These are phyloP conservation scores for Zosterops hypoxanthus DNA, from an alignment of 2,113 vertebrate species.

Conservation along the genomic window DNA sequence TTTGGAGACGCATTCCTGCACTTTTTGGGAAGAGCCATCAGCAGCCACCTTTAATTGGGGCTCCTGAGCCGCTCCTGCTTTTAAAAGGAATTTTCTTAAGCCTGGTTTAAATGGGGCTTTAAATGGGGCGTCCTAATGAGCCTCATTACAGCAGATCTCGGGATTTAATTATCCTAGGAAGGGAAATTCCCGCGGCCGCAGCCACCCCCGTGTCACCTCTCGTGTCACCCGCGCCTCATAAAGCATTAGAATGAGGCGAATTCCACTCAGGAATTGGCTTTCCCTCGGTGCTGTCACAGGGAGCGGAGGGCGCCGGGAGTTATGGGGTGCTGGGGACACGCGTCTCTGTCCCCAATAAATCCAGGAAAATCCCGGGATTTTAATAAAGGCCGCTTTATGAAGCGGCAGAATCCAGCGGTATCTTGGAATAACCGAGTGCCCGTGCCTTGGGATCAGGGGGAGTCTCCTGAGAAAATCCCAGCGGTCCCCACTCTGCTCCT, in stretches of 20 bases:
- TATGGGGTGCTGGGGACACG: neutral
- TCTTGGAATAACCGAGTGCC: neutral
- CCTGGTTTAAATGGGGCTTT: conserved; percentile 35
- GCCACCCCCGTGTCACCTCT: neutral
- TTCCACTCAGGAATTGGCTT: neutral
- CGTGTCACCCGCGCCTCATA: conserved; percentile 22
- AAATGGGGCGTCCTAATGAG: conserved; percentile 44
- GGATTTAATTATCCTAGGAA: conserved; percentile 1
- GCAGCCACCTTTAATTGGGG: neutral
- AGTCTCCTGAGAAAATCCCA: neutral
- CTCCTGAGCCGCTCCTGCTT: neutral
- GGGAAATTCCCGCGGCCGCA: neutral
- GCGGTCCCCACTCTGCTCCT: neutral
- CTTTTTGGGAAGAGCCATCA: neutral
- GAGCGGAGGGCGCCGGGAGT: neutral
- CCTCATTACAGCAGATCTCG: conserved; percentile 36
- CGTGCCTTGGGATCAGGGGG: fast-evolving
- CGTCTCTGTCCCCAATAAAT: neutral
- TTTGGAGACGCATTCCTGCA: neutral
- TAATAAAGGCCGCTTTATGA: conserved; percentile 20
- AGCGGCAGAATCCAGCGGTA: neutral
- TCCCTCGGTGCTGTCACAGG: neutral
- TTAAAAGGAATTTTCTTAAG: neutral
- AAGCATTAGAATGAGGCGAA: neutral
- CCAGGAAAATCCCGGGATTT: neutral